These are phyloP conservation scores for Megastigmus dorsalis DNA, from an alignment of 2,888 invertebrate species.

Conservation along the genomic window DNA sequence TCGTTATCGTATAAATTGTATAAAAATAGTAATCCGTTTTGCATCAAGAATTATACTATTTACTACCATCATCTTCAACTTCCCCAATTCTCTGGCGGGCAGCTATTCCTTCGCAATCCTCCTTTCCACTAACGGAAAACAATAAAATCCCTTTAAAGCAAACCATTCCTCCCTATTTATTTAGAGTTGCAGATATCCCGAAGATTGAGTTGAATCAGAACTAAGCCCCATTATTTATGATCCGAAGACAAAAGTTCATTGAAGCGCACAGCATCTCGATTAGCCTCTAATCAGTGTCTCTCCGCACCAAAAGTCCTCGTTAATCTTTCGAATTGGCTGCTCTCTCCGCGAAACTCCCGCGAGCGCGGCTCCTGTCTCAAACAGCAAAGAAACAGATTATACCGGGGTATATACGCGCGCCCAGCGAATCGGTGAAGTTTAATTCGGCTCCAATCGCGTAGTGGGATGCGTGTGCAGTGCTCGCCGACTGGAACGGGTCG, in stretches of 20 bases:
- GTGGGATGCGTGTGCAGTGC: constrained; percentile 3
- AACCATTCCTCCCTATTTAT: no score
- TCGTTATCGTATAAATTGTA: no score
- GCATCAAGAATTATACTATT: no score
- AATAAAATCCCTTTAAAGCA: no score
- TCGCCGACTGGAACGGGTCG: neutral
- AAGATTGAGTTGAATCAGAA: no score
- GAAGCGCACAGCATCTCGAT: constrained; percentile 3
- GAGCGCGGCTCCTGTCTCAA: neutral
- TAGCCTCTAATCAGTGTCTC: constrained; percentile 14
- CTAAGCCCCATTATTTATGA: constrained; percentile 1
- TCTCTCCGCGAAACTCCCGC: no score
- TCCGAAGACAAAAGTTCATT: constrained; percentile 7
- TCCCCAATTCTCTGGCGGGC: no score
- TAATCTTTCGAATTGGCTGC: constrained; percentile 19
- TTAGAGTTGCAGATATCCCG: no score
- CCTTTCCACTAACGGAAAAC: no score
- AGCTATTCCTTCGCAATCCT: neutral
- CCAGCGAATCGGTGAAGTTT: constrained; percentile 21
- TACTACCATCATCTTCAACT: no score
- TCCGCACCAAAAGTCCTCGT: neutral
- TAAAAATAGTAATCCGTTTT: no score
- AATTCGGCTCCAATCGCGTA: constrained; percentile 9
- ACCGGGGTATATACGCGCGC: no score
- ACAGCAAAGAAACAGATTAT: constrained; percentile 25